Base-by-base conservation (phyloP, 2,797 vertebrate species). In the Hoplostethus mediterraneus region DNA sequence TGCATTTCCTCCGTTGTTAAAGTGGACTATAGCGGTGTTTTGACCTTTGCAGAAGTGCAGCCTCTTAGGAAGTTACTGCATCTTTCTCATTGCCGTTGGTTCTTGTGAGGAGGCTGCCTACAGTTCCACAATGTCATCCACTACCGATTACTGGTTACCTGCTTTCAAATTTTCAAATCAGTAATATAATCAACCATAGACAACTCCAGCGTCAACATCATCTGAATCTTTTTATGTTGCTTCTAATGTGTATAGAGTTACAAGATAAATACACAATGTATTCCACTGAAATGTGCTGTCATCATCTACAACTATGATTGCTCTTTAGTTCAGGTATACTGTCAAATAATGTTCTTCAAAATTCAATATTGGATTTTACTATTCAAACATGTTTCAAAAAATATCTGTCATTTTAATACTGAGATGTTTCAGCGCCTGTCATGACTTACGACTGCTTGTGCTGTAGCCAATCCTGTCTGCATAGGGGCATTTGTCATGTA, bases 31-130 rank as follows among this genome's bases (percentile, higher is more conserved):
- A 68, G 11, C 21, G 36, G 25, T n/a, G 44, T 70, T 67, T 49
- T 79, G 63, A 87, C 65, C 80, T 87, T 85, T 88, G 45, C 56
- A 79, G 71, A 73, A 80, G 53, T 49, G 44, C 64, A 54, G 25
- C 31, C 25, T 59, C n/a, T 44, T 65, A 71, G 52, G 76, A 77
- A 80, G 14, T 17, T 36, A 31, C 3, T 30, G 10, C 25, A 8
- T 25, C 42, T 60, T 60, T 30, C 13, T 30, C 62, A 14, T 49
- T 74, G 25, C 53, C 13, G 2, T 44, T 73, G 55, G 66, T 14
- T 51, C 31, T 42, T 17, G 40, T 51, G n/a, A 58, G 52, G 25
- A 48, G 52, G 17, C 42, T 28, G 28, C 59, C 9, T 38, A 11
- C 33, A 53, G n/a, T 44, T 40, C 55, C 6, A 60, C 61, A 71